phyloP scores from a whole-genome alignment of 92 coral and sea anemone species.

The Scolanthus callimorphus region DNA sequence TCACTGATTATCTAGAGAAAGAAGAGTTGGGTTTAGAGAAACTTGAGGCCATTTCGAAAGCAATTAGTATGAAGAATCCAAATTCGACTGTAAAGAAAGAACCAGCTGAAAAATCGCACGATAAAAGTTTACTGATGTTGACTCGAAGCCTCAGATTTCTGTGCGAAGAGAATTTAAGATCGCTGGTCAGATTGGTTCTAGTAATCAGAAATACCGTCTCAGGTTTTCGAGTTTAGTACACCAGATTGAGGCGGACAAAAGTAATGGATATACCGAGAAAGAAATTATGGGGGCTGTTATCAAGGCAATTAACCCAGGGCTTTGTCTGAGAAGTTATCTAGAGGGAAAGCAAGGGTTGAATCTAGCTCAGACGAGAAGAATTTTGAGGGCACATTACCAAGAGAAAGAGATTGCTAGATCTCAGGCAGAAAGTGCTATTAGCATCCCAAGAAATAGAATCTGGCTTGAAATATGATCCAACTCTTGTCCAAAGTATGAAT shows the following conservation, averaged over 20 bases:
- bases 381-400: conserved; percentile 33
- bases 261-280: conserved; percentile 26
- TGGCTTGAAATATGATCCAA: conserved; percentile 28
- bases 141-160: neutral
- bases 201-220: conserved; percentile 48
- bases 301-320: conserved; percentile 27
- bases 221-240: conserved; percentile 49
- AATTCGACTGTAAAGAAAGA: conserved; percentile 2
- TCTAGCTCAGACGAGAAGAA: conserved; percentile 14
- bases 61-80: neutral
- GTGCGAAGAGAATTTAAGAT: conserved; percentile 35
- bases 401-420: conserved; percentile 28
- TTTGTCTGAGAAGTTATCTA: conserved; percentile 27
- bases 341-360: conserved; percentile 14
- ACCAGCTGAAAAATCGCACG: neutral
- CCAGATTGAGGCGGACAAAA: conserved; percentile 43
- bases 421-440: conserved; percentile 25
- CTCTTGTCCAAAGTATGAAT: conserved; percentile 18
- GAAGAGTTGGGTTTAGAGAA: conserved; percentile 7
- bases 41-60: neutral
- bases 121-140: neutral
- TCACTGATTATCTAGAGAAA: conserved; percentile 14
- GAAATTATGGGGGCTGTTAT: conserved; percentile 35
- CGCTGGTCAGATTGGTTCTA: conserved; percentile 39
- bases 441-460: conserved; percentile 35